Evolutionary conservation across 2,113 vertebrate genomes (phyloP), one percentile per base, ranked within the genome.

Genomic region (Istiophorus platypterus): DNA sequence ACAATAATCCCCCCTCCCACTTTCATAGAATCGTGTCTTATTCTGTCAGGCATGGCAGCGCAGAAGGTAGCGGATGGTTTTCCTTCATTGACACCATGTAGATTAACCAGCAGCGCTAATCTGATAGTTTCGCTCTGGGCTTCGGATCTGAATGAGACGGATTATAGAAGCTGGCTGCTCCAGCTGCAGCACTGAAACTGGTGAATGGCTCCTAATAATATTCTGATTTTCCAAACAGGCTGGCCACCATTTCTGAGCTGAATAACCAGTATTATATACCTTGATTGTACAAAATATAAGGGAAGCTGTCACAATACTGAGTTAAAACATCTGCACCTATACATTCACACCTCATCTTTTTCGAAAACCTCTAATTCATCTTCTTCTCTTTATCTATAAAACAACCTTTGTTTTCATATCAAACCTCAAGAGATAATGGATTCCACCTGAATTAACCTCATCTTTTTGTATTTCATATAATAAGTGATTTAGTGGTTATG

Each of bases 71-170:
- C 5, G 69, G 72, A 73, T 82, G 77, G 75, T 63, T 92, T 91
- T 81, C 78, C 85, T 88, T 89, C 85, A 88, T 59, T 78, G 81
- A 84, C 87, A 80, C 67, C 56, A 77, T 64, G 84, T 82, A 89
- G 87, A 92, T 92, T 89, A 92, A 85, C 85, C 78, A 65, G 70
- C 34, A 76, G 68, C 15, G n/a, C 76, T 91, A 90, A 93, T 91
- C 89, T 90, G 88, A 86, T 88, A 61, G 61, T 75, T 85, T 90
- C 84, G 54, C 82, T 80, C 74, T 86, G 69, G 76, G 85, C 57
- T 70, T 89, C 51, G 72, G 66, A 85, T 89, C 66, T 88, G 85
- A 92, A 85, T 87, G 87, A 87, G 88, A 61, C 31, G 86, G 91
- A 91, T 93, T 92, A 89, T 82, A 75, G 87, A 87, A 91, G 41